These are phyloP conservation scores for Heterodera schachtii DNA, from an alignment of 1,140 invertebrate species.

Conservation along the genomic window DNA sequence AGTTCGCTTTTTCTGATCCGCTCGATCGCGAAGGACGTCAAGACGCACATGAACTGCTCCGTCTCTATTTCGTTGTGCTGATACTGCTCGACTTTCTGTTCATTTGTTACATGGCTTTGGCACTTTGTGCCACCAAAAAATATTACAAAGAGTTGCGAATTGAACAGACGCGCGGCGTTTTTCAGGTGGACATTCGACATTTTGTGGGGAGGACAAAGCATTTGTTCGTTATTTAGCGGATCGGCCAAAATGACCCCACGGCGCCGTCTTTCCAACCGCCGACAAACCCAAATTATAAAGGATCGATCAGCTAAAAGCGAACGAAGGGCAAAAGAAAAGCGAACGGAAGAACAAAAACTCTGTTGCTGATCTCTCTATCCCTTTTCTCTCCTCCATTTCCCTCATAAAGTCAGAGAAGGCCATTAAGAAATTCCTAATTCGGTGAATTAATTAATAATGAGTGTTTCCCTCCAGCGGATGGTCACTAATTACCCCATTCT, in stretches of 20 bases:
- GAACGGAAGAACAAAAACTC: not conserved
- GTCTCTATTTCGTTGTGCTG: conserved; percentile 35
- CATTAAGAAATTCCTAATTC: no score
- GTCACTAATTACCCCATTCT: no score
- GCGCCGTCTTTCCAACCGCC: conserved; percentile 35
- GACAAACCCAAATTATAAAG: conserved; percentile 43
- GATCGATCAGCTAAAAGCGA: conserved; percentile 7
- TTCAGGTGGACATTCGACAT: conserved; percentile 17
- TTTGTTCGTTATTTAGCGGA: not conserved
- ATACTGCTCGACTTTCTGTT: conserved; percentile 46
- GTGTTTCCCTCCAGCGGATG: no score
- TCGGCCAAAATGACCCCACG: conserved; percentile 30
- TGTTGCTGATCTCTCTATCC: not conserved
- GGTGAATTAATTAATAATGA: no score
- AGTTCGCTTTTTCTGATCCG: conserved; percentile 13
- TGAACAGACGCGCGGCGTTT: not conserved
- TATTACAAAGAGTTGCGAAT: conserved; percentile 44
- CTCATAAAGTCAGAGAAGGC: no score
- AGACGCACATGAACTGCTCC: conserved; percentile 23
- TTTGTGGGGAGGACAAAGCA: not conserved
- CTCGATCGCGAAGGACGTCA: conserved; percentile 20
- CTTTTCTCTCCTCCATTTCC: no score
- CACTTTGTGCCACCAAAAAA: conserved; percentile 44
- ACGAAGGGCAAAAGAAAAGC: not conserved
- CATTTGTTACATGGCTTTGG: conserved; percentile 44